phyloP scores from a whole-genome alignment of 2,113 vertebrate genomes.

The Cheirogaleus medius region DNA sequence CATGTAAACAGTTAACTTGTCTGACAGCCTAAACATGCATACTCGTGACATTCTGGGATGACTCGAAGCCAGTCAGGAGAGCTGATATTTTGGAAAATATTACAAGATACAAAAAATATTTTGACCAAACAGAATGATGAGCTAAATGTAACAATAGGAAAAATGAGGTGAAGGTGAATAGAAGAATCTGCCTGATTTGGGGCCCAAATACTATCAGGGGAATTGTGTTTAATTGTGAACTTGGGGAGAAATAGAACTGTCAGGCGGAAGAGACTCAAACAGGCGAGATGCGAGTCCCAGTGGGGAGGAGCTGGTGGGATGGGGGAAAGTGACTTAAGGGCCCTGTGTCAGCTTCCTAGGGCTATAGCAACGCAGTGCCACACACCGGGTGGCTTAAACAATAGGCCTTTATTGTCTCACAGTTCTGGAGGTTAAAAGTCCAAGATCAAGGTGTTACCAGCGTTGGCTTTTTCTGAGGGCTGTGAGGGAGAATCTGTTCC shows the following conservation, averaged over 20 bases:
- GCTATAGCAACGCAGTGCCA: neutral
- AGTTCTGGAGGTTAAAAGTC: neutral
- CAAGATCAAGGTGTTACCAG: neutral
- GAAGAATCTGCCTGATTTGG: neutral
- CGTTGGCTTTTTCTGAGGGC: neutral
- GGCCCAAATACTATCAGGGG: fast-evolving
- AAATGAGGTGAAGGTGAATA: neutral
- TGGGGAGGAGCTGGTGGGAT: neutral
- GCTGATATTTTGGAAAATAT: neutral
- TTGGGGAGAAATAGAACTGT: neutral
- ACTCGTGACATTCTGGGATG: neutral
- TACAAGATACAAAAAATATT: neutral
- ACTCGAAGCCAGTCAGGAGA: neutral
- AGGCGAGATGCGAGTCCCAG: neutral
- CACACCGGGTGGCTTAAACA: neutral
- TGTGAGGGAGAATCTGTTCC: neutral
- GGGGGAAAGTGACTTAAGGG: neutral
- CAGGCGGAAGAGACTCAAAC: neutral
- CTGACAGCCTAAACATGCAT: neutral
- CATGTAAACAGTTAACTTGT: neutral
- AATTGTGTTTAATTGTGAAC: neutral
- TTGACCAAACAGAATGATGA: neutral
- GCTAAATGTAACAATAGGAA: neutral
- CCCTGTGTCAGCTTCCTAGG: neutral
- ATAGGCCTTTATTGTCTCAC: neutral